phyloP scores from a whole-genome alignment of 2,113 vertebrate genomes.

The Promerops cafer region DNA sequence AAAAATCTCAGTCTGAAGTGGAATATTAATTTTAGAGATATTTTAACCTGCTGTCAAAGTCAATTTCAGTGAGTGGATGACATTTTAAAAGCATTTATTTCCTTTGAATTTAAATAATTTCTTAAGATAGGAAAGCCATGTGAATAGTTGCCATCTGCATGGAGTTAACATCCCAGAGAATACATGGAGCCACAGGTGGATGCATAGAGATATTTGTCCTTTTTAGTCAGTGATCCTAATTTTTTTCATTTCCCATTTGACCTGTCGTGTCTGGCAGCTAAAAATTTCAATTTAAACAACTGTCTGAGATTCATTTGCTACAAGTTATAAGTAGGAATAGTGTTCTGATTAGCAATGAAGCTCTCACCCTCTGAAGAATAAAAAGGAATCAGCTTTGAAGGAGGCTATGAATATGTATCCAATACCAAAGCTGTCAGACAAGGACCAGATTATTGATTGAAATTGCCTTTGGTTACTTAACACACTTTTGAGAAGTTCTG shows the following conservation, averaged over 20 bases:
- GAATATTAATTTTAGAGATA: not conserved
- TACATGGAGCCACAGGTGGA: not conserved
- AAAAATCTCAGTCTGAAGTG: not conserved
- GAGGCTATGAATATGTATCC: conserved; percentile 47
- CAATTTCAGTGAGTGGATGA: not conserved
- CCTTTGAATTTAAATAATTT: not conserved
- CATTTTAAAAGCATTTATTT: not conserved
- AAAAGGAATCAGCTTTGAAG: conserved; percentile 42
- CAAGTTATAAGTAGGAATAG: conserved; percentile 42
- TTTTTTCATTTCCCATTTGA: conserved; percentile 39
- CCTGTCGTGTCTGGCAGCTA: conserved; percentile 18
- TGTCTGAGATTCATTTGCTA: conserved; percentile 41
- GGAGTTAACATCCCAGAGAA: not conserved
- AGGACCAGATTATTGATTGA: conserved; percentile 44
- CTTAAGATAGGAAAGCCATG: not conserved
- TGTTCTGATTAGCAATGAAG: conserved; percentile 53
- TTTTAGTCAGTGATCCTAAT: not conserved
- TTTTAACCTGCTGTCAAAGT: not conserved
- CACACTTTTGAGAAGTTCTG: not conserved
- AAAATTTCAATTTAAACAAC: conserved; percentile 48
- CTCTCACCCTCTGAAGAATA: conserved; percentile 57
- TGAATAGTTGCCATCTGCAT: not conserved
- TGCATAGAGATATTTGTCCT: not conserved
- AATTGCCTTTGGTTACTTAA: conserved; percentile 16
- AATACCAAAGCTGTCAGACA: conserved; percentile 11